Base-by-base conservation (phyloP, 2,113 vertebrate genomes). In the Athene cunicularia region DNA sequence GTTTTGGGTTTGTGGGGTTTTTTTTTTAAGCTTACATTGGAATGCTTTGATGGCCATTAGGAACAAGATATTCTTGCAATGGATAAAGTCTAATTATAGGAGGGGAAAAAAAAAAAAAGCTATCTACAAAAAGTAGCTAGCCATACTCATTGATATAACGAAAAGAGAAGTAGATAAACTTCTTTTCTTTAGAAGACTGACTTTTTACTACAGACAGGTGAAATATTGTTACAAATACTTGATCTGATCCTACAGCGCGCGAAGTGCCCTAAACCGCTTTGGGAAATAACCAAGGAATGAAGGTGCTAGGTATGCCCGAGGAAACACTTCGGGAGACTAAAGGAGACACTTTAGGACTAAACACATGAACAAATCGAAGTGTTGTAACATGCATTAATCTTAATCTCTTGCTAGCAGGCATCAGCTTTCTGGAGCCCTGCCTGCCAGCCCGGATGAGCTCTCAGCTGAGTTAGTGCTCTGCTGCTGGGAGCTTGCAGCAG, bases 221-320 rank as follows among this genome's bases (percentile, higher is more conserved):
- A 89, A 90, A 52, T n/a, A 60, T 0, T 45, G 32, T 49, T 87
- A 67, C 23, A 55, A 79, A 56, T 24, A 45, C 35, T 52, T 33
- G 30, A 17, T 41, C 33, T 60, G 58, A 86, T 72, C 64, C 77
- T 87, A 49, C 33, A 49, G 32, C 0, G 2, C 47, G 43, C 56
- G 19, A 74, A 79, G 85, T 68, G 77, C 70, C 27, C 39, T 64
- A 3, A 49, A 21, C 60, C 13, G 24, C 62, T 75, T 13, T 45
- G 56, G n/a, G 84, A 80, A 91, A 85, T 20, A 90, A 50, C 55
- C 39, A 37, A 85, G 83, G 76, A 80, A 59, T 5, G 55, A 77
- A 86, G 68, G 80, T 47, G 43, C 39, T 43, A 9, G 4, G 5
- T 23, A 23, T 0, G 3, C 39, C 16, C 0, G 1, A 76, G 67